Percentiles rank a stretch among this genome's conserved stretches.
Conservation (phyloP, 1,140 invertebrate species). For the Matsumurasca onukii region DNA sequence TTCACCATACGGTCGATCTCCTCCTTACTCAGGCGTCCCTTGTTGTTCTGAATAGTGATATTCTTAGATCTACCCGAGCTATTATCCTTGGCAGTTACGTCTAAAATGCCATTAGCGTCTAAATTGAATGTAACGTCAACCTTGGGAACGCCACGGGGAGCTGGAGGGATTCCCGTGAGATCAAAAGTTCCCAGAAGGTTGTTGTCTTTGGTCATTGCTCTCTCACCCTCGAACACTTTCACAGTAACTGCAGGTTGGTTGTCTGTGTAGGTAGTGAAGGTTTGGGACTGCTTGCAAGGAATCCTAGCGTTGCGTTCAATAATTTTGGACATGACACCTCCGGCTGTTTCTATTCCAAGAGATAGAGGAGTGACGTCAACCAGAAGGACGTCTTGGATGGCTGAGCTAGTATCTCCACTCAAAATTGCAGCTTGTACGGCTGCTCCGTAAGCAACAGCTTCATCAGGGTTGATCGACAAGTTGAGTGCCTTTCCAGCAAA, state of each 20-base stretch:
- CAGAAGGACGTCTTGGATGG: conserved; percentile 54
- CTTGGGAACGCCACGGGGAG: conserved; percentile 85
- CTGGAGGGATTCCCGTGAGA: conserved; percentile 76
- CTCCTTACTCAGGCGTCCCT: conserved; percentile 92
- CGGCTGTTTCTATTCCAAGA: conserved; percentile 46
- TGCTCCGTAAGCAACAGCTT: conserved; percentile 69
- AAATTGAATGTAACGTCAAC: conserved; percentile 92
- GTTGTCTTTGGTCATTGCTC: conserved; percentile 78
- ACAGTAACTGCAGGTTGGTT: conserved; percentile 71
- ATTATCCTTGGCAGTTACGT: conserved; percentile 86
- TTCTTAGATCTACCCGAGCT: conserved; percentile 96
- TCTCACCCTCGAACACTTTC: conserved; percentile 78
- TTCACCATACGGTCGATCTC: conserved; percentile 98
- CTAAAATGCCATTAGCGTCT: conserved; percentile 67
- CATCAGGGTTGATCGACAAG: conserved; percentile 77
- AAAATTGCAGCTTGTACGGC: conserved; percentile 76
- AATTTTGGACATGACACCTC: conserved; percentile 60
- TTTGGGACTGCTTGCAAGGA: conserved; percentile 61
- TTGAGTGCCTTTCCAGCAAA: conserved; percentile 64
- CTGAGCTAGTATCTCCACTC: conserved; percentile 58
- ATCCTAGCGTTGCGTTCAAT: conserved; percentile 61
- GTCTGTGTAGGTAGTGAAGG: conserved; percentile 63
- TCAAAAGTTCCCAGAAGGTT: conserved; percentile 77
- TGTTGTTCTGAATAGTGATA: conserved; percentile 97
- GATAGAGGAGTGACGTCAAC: conserved; percentile 55